A percentile compares a stretch with the other conserved stretches of the same genome.
Conservation (phyloP, 2,113 vertebrate species). For the Mormyrus lacerda region DNA sequence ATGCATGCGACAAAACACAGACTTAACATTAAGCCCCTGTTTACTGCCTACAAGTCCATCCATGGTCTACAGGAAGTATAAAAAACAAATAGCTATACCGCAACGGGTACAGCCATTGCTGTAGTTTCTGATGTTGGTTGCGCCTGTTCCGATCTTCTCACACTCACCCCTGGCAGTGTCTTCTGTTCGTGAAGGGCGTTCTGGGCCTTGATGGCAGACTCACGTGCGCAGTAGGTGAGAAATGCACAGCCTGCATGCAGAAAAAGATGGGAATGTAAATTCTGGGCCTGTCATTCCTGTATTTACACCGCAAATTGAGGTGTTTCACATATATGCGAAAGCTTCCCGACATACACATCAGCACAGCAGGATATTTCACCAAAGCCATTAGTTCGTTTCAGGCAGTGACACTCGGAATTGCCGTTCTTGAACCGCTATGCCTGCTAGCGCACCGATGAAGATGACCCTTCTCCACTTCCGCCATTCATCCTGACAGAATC, state of each 20-base stretch:
- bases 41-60: not conserved
- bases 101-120: not conserved
- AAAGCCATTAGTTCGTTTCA: not conserved
- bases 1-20: not conserved
- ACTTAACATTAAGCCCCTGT: not conserved
- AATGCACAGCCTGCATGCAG: not conserved
- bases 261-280: not conserved
- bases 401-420: not conserved
- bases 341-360: not conserved
- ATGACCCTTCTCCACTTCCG: not conserved
- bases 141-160: not conserved
- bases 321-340: not conserved
- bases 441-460: not conserved
- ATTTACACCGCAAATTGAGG: not conserved
- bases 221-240: constrained; percentile 12
- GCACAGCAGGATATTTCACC: not conserved
- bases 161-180: constrained; percentile 16
- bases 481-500: not conserved
- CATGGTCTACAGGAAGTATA: not conserved
- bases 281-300: not conserved
- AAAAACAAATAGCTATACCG: not conserved
- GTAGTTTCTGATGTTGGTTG: not conserved
- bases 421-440: not conserved
- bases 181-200: constrained; percentile 20
- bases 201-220: constrained; percentile 16